phyloP scores from a whole-genome alignment of 2,797 vertebrate genomes.

The Gorsachius magnificus region DNA sequence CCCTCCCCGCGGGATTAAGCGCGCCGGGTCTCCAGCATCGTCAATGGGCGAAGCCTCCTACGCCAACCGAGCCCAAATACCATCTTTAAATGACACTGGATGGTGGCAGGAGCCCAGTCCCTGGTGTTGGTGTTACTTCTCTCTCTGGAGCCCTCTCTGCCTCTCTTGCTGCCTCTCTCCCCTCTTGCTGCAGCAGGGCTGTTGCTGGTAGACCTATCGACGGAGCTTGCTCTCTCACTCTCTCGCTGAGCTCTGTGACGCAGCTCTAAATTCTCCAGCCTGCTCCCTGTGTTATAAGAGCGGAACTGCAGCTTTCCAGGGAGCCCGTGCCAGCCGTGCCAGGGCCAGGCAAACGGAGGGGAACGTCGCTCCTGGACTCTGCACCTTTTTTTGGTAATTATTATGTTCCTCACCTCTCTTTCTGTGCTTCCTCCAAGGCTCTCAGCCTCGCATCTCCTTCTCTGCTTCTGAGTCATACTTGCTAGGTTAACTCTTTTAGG shows the following conservation, averaged over 20 bases:
- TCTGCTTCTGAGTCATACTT: constrained; percentile 57
- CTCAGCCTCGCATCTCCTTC: constrained; percentile 48
- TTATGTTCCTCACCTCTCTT: constrained; percentile 63
- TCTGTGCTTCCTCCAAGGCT: constrained; percentile 39
- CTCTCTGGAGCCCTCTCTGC: constrained; percentile 69
- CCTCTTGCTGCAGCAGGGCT: constrained; percentile 86
- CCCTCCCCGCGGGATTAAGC: constrained; percentile 78
- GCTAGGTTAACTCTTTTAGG: constrained; percentile 74
- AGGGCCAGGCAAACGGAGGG: constrained; percentile 77
- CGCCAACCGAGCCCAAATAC: constrained; percentile 58
- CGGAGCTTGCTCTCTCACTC: constrained; percentile 80
- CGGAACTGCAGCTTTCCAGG: constrained; percentile 86
- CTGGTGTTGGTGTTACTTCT: constrained; percentile 75
- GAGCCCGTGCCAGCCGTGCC: constrained; percentile 82
- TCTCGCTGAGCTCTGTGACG: constrained; percentile 91
- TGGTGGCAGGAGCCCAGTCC: constrained; percentile 66
- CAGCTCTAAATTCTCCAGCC: constrained; percentile 98
- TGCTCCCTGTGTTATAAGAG: constrained; percentile 87
- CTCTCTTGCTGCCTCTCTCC: constrained; percentile 80
- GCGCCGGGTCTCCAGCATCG: constrained; percentile 83
- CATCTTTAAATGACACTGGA: constrained; percentile 41
- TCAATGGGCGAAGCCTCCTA: constrained; percentile 70
- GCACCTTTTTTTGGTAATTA: constrained; percentile 68
- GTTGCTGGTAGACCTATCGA: constrained; percentile 84
- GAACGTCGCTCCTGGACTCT: constrained; percentile 66